A percentile compares a stretch with the other conserved stretches of the same genome.
Conservation (phyloP, 2,113 vertebrate species). For the Cariama cristata region DNA sequence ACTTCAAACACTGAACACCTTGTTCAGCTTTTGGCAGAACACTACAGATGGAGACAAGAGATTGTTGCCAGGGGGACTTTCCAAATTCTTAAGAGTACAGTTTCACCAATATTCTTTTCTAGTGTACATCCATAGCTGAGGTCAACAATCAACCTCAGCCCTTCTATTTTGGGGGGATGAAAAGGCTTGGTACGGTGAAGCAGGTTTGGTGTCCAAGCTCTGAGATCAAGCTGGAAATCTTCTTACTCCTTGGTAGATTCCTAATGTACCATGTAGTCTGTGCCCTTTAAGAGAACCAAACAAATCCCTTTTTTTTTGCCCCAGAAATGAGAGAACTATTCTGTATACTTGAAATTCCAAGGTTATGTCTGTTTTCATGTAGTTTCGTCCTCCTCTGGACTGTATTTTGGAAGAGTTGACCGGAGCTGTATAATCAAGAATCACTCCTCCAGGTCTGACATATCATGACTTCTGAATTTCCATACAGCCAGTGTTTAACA, state of each 20-base stretch:
- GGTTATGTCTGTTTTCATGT: background rate
- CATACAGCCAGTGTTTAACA: background rate
- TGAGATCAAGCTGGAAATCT: background rate
- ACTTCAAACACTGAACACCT: background rate
- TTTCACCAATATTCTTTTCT: background rate
- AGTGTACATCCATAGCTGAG: background rate
- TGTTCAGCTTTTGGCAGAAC: background rate
- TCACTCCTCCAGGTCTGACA: background rate
- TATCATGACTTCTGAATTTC: background rate
- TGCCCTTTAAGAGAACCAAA: background rate
- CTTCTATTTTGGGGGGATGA: background rate
- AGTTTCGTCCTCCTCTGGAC: background rate
- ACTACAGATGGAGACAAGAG: background rate
- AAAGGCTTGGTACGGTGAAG: background rate
- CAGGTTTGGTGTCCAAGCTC: background rate
- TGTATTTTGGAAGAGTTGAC: background rate
- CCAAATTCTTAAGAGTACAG: background rate
- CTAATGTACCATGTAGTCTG: accelerated
- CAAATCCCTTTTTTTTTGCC: background rate
- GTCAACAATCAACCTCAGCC: background rate
- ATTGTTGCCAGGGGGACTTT: background rate
- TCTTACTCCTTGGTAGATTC: background rate
- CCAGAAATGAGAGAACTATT: background rate
- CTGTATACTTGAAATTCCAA: background rate
- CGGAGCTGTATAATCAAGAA: background rate